Evolutionary conservation across 92 coral and sea anemone species (phyloP).

Genomic region (Porites lobata): DNA sequence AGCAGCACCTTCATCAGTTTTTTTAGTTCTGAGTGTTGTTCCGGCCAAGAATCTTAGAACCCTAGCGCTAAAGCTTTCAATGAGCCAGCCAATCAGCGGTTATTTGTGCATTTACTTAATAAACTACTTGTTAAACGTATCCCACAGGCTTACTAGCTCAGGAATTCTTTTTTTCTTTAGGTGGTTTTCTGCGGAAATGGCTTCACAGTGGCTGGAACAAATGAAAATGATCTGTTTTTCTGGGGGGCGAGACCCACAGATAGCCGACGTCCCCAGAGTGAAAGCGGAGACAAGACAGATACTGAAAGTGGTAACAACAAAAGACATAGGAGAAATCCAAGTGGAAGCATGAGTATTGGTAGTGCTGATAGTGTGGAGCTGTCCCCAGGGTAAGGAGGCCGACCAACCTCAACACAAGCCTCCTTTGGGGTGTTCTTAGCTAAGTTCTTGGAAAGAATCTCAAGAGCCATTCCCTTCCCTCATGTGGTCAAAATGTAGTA

Average conservation of each 20-base stretch:
- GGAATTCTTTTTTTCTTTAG: constrained; percentile 35
- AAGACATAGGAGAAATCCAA: constrained; percentile 85
- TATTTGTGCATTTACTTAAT: too few species aligned
- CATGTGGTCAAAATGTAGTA: too few species aligned
- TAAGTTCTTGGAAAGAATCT: too few species aligned
- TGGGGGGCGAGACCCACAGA: constrained; percentile 90
- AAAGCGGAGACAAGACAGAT: constrained; percentile 84
- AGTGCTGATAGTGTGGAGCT: constrained; percentile 78
- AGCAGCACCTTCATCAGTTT: too few species aligned
- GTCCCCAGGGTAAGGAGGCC: constrained; percentile 71
- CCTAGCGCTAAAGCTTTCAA: too few species aligned
- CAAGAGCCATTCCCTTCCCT: too few species aligned
- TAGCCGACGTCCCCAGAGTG: constrained; percentile 60
- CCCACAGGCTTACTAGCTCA: background rate
- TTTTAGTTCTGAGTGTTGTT: too few species aligned
- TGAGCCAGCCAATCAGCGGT: too few species aligned
- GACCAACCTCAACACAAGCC: too few species aligned
- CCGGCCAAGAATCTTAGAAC: too few species aligned
- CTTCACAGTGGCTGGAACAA: constrained; percentile 93
- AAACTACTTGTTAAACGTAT: background rate
- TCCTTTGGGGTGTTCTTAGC: too few species aligned
- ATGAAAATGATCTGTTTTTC: constrained; percentile 91
- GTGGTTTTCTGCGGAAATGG: constrained; percentile 95
- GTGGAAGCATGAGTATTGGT: constrained; percentile 91
- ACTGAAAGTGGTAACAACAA: constrained; percentile 58